Conservation (phyloP, 2,113 vertebrate species). For the Barnardius zonarius region DNA sequence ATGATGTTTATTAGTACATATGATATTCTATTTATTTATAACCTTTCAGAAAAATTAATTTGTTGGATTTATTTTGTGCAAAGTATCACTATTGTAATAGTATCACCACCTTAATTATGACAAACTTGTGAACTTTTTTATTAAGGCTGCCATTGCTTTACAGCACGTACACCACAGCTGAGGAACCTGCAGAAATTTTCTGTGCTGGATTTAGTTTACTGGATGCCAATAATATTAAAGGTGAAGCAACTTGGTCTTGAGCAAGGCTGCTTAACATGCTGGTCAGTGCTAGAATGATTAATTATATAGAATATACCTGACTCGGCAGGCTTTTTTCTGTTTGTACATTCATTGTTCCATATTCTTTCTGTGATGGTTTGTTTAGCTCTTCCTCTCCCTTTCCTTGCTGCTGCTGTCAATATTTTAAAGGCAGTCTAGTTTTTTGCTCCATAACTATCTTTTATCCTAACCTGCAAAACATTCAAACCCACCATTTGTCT, state of each 20-base stretch:
- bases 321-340: background rate
- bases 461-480: background rate
- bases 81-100: background rate
- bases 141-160: background rate
- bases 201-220: background rate
- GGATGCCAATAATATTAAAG: background rate
- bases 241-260: background rate
- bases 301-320: background rate
- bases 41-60: background rate
- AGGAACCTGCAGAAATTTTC: background rate
- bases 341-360: background rate
- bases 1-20: background rate
- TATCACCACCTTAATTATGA: background rate
- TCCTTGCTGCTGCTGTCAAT: background rate
- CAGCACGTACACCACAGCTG: background rate
- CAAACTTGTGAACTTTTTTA: background rate
- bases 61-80: background rate
- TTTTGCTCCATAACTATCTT: background rate
- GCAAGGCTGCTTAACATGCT: background rate
- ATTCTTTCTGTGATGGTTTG: background rate
- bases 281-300: background rate
- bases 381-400: background rate
- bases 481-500: accelerated
- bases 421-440: background rate
- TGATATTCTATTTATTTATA: background rate